These are phyloP conservation scores for Aldabrachelys gigantea DNA, from an alignment of 2,113 vertebrate species.

Conservation along the genomic window DNA sequence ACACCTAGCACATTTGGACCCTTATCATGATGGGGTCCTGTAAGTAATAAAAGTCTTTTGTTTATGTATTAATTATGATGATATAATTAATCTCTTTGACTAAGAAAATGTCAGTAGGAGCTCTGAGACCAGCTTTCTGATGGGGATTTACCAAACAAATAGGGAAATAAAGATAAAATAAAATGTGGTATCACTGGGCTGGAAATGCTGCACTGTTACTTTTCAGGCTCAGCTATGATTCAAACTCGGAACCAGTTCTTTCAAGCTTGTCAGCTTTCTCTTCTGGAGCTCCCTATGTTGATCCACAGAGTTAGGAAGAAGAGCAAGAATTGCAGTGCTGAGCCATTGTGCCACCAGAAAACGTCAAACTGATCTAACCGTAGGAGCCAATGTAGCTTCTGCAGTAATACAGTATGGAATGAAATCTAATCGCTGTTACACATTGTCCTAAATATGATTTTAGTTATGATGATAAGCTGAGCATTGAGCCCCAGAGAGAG, in stretches of 20 bases:
- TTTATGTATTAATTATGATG: background rate
- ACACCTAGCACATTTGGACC: too few species aligned
- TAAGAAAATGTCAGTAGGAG: background rate
- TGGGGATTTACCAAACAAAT: background rate
- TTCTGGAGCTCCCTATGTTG: background rate
- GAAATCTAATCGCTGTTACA: fast-evolving
- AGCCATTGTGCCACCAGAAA: background rate
- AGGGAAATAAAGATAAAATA: background rate
- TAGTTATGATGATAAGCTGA: background rate
- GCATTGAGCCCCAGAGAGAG: background rate
- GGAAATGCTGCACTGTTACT: background rate
- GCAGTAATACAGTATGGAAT: fast-evolving
- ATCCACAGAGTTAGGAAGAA: background rate
- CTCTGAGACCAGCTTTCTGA: background rate
- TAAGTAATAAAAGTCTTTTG: background rate
- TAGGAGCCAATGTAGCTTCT: fast-evolving
- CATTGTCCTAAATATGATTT: background rate
- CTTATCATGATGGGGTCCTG: background rate
- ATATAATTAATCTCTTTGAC: background rate
- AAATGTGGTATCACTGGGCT: background rate
- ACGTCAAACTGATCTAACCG: background rate
- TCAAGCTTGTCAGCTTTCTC: background rate
- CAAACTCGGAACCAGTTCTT: background rate
- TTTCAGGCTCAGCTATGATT: background rate
- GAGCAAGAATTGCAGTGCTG: background rate